Evolutionary conservation across 92 coral and sea anemone genomes (phyloP), one percentile per base, ranked within the genome.

Genomic region (Galaxea fascicularis): DNA sequence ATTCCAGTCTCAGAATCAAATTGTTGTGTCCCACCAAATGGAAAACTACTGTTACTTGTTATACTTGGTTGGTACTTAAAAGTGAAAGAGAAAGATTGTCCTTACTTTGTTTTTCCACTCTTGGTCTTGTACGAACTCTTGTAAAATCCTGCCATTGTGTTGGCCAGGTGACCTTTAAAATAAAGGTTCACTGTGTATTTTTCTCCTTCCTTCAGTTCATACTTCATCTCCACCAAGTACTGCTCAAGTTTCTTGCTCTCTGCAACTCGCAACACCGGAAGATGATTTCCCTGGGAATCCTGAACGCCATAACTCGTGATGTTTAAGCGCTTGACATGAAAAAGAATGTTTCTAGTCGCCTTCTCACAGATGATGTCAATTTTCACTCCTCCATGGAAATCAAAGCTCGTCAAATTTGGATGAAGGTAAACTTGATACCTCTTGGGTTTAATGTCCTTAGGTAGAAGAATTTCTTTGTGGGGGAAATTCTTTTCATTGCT

Each of bases 121-220:
- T 87, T 93, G 16, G 99, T 97, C 77, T 90, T 95, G 90, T 97
- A 97, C 9, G 98, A 97, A 35, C 99, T 97, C 74, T 86, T 97
- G 90, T 97, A 95, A 83, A 97, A 97, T 56, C 99, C 99, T 1
- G 98, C 91, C 98, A 97, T 89, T 65, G 91, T 93, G 52, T 95
- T 80, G 18, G 98, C 85, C 24, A 97, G 83, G 1, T 89, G 74
- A 4, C 95, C 99, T 8, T 68, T 67, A 82, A 91, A 97, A 29
- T 84, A 76, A 71, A 97, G 76, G 60, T 88, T 89, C 1, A 97
- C 73, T 10, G 88, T 92, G 72, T 94, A 97, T 24, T 74, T 87
- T 27, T 85, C 88, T 17, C 91, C 91, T 74, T 77, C 76, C 26
- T 76, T 78, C 8, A 97, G 86, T 54, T 86, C 90, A 20, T 73